Evolutionary conservation across 2,113 vertebrate species (phyloP), one percentile per base, ranked within the genome.

Genomic region (Vulpes vulpes): DNA sequence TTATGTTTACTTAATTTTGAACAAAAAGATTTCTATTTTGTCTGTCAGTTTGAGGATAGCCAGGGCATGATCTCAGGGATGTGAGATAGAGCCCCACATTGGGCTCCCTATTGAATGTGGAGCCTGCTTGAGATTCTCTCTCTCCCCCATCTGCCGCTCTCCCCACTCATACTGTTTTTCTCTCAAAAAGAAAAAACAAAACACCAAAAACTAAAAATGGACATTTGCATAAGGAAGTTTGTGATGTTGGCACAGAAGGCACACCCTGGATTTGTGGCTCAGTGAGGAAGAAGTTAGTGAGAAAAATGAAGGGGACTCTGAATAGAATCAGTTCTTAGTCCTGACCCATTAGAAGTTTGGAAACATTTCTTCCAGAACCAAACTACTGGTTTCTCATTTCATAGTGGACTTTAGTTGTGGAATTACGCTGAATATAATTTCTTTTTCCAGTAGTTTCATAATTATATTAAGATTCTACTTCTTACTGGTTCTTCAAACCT

Each of bases 1-100:
- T 87, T 82, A 23, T 79, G 8, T 79, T 94, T 79, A 55, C 27
- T 84, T 79, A 73, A 78, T 30, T 80, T 87, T 95, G 23, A 53
- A 62, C 8, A 84, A 74, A 84, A 89, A 23, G 1, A 59, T 92
- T 81, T 89, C 5, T 91, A 17, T 60, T 89, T 65, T n/a, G 17
- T n/a, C 8, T 14, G 2, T 32, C 7, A 8, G 22, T 93, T n/a
- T 91, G 59, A 84, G 35, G 22, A 92, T 9, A 91, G 14, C 1
- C 43, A 78, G 67, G 32, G 35, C 8, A 10, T 35, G 16, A 69
- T 69, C 67, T 69, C 17, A 69, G 67, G 3, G 32, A 35, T 17
- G 7, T 69, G 67, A 69, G 67, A 69, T 17, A 69, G 32, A 69
- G 67, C 32, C 32, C 67, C 7, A 9, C 17, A 35, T 9, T 69